Evolutionary conservation across 53 echinoderm and acorn worm species (phyloP).

Genomic region (Crossaster papposus): DNA sequence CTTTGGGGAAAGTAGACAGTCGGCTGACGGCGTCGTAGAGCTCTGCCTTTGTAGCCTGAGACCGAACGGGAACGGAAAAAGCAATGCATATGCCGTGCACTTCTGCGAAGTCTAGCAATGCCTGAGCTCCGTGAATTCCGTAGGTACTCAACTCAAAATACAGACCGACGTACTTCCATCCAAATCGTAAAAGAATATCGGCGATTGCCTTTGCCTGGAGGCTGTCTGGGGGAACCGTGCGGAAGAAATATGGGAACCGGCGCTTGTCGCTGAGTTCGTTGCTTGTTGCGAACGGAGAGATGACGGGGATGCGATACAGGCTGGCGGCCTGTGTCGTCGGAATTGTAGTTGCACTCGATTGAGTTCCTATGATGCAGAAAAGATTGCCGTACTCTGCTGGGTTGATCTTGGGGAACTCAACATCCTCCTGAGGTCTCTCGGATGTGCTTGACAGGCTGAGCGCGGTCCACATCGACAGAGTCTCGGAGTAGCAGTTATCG

Average conservation of each 20-base stretch:
- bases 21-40: slow-evolving; percentile 22
- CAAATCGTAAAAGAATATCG: slow-evolving; percentile 45
- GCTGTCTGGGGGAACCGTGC: slow-evolving; percentile 61
- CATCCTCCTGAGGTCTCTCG: slow-evolving; percentile 37
- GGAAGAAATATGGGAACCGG: slow-evolving; percentile 61
- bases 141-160: slow-evolving; percentile 47
- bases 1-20: slow-evolving; percentile 48
- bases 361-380: slow-evolving; percentile 48
- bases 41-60: neutral
- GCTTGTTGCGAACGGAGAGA: slow-evolving; percentile 60
- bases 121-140: slow-evolving; percentile 63
- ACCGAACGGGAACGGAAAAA: slow-evolving; percentile 47
- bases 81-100: slow-evolving; percentile 52
- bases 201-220: slow-evolving; percentile 55
- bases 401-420: slow-evolving; percentile 29
- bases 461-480: slow-evolving; percentile 35
- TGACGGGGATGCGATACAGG: slow-evolving; percentile 42
- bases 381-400: slow-evolving; percentile 17
- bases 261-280: slow-evolving; percentile 54
- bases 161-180: slow-evolving; percentile 58
- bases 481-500: slow-evolving; percentile 56
- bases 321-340: slow-evolving; percentile 47
- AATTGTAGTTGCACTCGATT: slow-evolving; percentile 49
- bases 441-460: slow-evolving; percentile 39
- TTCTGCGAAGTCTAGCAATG: slow-evolving; percentile 25